Conservation (phyloP, 2,797 vertebrate species). For the Sebastes itinus region DNA sequence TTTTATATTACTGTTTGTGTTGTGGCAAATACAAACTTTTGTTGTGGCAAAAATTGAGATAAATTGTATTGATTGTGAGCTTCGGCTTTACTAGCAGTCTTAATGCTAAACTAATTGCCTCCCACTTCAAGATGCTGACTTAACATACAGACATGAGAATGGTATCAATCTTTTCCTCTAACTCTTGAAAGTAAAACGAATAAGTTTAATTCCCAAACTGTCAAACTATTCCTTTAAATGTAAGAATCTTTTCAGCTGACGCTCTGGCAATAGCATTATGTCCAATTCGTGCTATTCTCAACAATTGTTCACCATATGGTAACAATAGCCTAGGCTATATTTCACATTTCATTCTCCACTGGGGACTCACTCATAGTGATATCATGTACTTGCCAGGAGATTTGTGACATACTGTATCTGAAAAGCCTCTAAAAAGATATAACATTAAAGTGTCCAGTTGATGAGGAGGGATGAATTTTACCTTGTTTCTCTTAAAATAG, state of each 20-base stretch:
- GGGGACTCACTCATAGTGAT: conserved; percentile 4
- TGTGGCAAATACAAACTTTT: too few relatives aligned
- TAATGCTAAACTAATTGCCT: neutral
- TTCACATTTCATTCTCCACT: neutral
- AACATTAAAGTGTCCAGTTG: neutral
- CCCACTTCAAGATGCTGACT: neutral
- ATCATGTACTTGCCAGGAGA: conserved; percentile 5
- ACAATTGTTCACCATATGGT: neutral
- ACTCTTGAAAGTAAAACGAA: neutral
- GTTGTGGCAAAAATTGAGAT: too few relatives aligned
- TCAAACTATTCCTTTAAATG: neutral
- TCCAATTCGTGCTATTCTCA: neutral
- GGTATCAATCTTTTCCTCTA: neutral
- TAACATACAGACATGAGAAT: neutral
- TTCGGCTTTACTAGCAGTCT: neutral
- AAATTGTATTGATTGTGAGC: neutral
- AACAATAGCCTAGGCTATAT: neutral
- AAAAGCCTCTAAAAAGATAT: conserved; percentile 8
- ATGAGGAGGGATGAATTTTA: conserved; percentile 74
- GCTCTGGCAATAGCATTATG: neutral
- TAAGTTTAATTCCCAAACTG: neutral
- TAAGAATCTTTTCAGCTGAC: neutral
- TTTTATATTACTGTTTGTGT: neutral
- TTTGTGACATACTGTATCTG: conserved; percentile 17
- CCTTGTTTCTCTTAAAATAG: conserved; percentile 99